Conservation (phyloP, 1,140 invertebrate genomes). For the Melitaea cinxia region DNA sequence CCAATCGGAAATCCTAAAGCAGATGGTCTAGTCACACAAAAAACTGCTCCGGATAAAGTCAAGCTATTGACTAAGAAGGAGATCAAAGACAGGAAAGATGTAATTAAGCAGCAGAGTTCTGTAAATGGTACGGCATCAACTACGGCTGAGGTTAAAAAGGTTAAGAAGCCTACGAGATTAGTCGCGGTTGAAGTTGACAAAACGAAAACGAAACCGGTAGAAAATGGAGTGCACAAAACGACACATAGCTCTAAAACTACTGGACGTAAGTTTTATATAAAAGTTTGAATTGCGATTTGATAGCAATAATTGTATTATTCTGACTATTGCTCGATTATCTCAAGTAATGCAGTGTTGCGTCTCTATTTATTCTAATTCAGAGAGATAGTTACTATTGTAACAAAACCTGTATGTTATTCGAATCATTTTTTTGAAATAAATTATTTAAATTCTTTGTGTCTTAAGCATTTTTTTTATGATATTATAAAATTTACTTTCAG, state of each 20-base stretch:
- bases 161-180: slow-evolving; percentile 59
- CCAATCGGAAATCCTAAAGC: slow-evolving; percentile 62
- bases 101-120: slow-evolving; percentile 69
- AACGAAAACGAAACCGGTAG: slow-evolving; percentile 53
- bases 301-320: no score
- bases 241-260: slow-evolving; percentile 53
- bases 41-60: slow-evolving; percentile 72
- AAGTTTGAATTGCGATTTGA: no score
- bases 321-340: no score
- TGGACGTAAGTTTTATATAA: slow-evolving; percentile 26
- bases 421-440: no score
- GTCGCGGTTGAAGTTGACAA: slow-evolving; percentile 62
- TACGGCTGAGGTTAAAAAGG: slow-evolving; percentile 58
- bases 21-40: slow-evolving; percentile 61
- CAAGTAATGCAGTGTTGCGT: no score
- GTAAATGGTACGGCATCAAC: slow-evolving; percentile 56
- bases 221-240: slow-evolving; percentile 60
- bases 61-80: slow-evolving; percentile 76
- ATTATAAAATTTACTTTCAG: slow-evolving; percentile 37
- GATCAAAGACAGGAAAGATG: slow-evolving; percentile 76
- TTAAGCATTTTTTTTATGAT: neutral
- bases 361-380: no score
- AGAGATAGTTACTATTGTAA: no score
- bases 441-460: no score
- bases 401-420: no score